These are phyloP conservation scores for Zoanthus solanderi DNA, from an alignment of 92 coral and sea anemone species.

Conservation along the genomic window DNA sequence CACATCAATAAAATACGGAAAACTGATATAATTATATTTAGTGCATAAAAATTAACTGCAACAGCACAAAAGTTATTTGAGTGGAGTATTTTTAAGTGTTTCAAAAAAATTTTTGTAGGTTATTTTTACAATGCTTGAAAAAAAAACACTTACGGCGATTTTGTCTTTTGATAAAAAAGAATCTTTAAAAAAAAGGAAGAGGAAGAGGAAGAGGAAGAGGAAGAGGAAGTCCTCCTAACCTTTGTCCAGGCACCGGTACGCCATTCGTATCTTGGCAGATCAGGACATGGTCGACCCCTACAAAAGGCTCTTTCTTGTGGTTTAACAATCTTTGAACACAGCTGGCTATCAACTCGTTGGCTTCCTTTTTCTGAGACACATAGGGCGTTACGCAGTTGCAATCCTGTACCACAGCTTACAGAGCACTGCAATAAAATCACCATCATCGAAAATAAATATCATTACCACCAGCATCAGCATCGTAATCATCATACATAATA, in stretches of 20 bases:
- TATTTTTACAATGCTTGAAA: too few relatives aligned
- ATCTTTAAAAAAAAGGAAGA: not conserved
- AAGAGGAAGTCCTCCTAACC: slow-evolving; percentile 48
- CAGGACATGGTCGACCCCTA: slow-evolving; percentile 35
- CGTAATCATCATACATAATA: not conserved
- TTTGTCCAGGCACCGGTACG: slow-evolving; percentile 73
- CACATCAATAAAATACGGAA: not conserved
- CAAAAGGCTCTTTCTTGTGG: slow-evolving; percentile 74
- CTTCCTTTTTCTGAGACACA: slow-evolving; percentile 70
- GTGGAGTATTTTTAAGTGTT: too few relatives aligned
- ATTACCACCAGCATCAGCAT: not conserved
- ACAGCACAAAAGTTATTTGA: too few relatives aligned
- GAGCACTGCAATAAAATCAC: slow-evolving; percentile 69
- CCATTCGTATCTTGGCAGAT: slow-evolving; percentile 39
- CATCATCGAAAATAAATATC: not conserved
- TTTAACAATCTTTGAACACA: slow-evolving; percentile 64
- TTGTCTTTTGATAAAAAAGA: not conserved
- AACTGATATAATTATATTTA: too few relatives aligned
- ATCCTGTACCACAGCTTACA: slow-evolving; percentile 78
- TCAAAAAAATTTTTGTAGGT: too few relatives aligned
- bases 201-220: too few relatives aligned
- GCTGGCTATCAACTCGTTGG: slow-evolving; percentile 54
- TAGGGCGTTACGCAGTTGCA: slow-evolving; percentile 56
- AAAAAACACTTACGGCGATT: too few relatives aligned
- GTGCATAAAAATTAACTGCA: too few relatives aligned